These are phyloP conservation scores for Grapholita molesta DNA, from an alignment of 1,140 invertebrate genomes.

Conservation along the genomic window DNA sequence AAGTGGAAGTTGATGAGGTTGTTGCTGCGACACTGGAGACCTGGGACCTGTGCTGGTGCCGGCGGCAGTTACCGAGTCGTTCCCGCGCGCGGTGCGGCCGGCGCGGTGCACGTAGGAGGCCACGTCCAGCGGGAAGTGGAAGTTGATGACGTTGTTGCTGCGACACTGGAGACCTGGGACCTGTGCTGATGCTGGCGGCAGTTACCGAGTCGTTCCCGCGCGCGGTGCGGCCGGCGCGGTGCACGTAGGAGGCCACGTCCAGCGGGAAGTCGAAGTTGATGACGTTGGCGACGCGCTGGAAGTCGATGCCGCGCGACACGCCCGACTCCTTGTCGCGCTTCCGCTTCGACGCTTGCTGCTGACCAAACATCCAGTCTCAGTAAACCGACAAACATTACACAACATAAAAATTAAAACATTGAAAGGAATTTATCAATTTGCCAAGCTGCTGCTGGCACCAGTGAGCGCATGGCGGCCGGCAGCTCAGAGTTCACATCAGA, in stretches of 20 bases:
- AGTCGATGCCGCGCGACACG: constrained; percentile 97
- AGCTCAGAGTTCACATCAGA: constrained; percentile 98
- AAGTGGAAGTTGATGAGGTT: too few relatives aligned
- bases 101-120: constrained; percentile 95
- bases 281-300: constrained; percentile 97
- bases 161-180: constrained; percentile 58
- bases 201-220: constrained; percentile 91
- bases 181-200: neutral
- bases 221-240: constrained; percentile 96
- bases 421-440: too few relatives aligned
- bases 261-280: constrained; percentile 99
- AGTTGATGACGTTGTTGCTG: constrained; percentile 98
- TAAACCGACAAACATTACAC: too few relatives aligned
- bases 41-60: neutral
- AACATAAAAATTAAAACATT: too few relatives aligned
- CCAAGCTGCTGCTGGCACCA: constrained; percentile 95
- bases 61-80: constrained; percentile 82
- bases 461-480: constrained; percentile 93
- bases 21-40: too few relatives aligned
- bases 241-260: constrained; percentile 93
- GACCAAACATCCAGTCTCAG: neutral
- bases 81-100: constrained; percentile 96
- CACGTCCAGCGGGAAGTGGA: constrained; percentile 95
- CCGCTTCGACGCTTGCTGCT: constrained; percentile 80
- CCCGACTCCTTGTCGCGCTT: constrained; percentile 96